Evolutionary conservation across 1,140 invertebrate species (phyloP).

Genomic region (Odontomachus brunneus): DNA sequence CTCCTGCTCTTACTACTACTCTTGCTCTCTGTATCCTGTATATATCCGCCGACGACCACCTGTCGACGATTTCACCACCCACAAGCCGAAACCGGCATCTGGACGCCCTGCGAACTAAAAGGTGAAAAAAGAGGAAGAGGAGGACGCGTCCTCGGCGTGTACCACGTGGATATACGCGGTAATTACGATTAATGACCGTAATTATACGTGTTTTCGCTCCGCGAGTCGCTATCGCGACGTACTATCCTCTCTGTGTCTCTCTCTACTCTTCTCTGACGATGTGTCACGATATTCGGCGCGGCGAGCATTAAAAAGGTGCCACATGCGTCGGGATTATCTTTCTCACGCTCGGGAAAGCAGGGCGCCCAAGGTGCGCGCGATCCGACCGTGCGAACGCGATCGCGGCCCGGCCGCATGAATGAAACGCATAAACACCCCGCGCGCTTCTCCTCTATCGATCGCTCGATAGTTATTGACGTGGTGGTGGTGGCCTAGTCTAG

Average conservation of each 20-base stretch:
- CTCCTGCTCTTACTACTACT: neutral
- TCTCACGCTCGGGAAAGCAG: slow-evolving; percentile 53
- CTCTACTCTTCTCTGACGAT: too few species aligned
- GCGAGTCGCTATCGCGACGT: slow-evolving; percentile 10
- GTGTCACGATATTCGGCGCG: slow-evolving; percentile 49
- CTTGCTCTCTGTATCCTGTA: neutral
- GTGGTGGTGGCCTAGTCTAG: slow-evolving; percentile 12
- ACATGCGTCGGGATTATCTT: slow-evolving; percentile 43
- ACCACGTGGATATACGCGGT: slow-evolving; percentile 26
- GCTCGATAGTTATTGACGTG: slow-evolving; percentile 49
- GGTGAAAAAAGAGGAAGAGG: slow-evolving; percentile 16
- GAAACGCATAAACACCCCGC: neutral
- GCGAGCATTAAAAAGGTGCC: slow-evolving; percentile 8
- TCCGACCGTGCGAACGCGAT: slow-evolving; percentile 54
- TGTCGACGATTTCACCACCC: slow-evolving; percentile 59
- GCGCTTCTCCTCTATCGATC: neutral
- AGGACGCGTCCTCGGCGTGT: neutral
- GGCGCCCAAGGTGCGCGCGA: slow-evolving; percentile 29
- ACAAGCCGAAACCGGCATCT: slow-evolving; percentile 49
- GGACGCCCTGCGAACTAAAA: neutral
- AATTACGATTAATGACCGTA: slow-evolving; percentile 68
- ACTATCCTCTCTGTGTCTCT: slow-evolving; percentile 18
- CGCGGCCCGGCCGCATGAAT: slow-evolving; percentile 43
- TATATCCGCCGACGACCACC: slow-evolving; percentile 54
- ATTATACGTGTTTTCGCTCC: slow-evolving; percentile 27